These are phyloP conservation scores for Macrophya alboannulata DNA, from an alignment of 2,888 invertebrate species.

Conservation along the genomic window DNA sequence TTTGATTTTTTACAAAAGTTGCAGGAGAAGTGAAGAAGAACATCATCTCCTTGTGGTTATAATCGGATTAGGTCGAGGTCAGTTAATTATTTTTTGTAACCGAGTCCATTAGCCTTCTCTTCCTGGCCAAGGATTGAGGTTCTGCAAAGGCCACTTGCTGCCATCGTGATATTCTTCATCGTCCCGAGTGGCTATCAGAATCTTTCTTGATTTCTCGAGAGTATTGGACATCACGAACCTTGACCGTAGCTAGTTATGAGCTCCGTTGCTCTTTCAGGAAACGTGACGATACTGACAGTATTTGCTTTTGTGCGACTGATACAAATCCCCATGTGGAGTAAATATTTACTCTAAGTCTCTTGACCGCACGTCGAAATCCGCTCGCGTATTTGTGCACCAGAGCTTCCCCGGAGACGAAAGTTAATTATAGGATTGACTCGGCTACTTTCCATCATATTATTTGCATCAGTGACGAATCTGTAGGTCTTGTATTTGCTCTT, in stretches of 20 bases:
- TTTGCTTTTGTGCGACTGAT: background rate
- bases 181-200: background rate
- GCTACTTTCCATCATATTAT: conserved; percentile 29
- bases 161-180: background rate
- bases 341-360: conserved; percentile 26
- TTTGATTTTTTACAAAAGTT: background rate
- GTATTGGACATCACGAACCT: conserved; percentile 5
- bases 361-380: conserved; percentile 13
- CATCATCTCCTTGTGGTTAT: background rate
- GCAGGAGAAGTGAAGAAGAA: background rate
- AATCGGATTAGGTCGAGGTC: background rate
- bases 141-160: background rate
- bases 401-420: background rate
- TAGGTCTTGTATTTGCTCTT: background rate
- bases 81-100: conserved; percentile 17
- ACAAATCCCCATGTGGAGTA: conserved; percentile 9
- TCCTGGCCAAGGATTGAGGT: background rate
- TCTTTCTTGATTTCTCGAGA: conserved; percentile 45
- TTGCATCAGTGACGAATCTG: background rate
- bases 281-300: conserved; percentile 3
- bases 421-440: background rate
- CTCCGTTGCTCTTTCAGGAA: background rate
- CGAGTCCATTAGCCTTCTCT: background rate
- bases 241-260: background rate
- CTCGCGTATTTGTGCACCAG: background rate